Evolutionary conservation across 1,140 invertebrate species (phyloP).

Genomic region (Diachasma alloeum): DNA sequence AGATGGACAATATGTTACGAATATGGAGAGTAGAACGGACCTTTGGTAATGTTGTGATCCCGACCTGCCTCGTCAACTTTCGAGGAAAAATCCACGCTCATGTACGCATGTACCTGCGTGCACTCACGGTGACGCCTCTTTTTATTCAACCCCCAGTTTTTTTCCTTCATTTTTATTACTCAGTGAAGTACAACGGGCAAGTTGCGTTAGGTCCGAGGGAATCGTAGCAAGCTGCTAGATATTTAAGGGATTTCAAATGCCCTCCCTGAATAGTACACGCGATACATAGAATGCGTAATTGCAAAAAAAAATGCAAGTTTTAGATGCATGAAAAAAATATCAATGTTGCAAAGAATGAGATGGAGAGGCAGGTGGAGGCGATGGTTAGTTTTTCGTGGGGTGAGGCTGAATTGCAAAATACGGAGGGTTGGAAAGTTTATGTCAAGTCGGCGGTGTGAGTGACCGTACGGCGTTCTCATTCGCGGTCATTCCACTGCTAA

Average conservation of each 20-base stretch:
- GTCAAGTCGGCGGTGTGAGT: not conserved
- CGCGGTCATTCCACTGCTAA: conserved; percentile 39
- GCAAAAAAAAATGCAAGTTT: not conserved
- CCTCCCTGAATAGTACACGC: not conserved
- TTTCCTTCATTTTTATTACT: not conserved
- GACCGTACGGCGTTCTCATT: conserved; percentile 19
- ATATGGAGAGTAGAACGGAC: not conserved
- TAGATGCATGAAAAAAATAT: not conserved
- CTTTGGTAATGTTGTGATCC: not conserved
- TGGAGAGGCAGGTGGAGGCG: conserved; percentile 12
- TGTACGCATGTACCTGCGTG: not conserved
- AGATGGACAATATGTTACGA: not conserved
- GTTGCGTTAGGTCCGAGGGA: not conserved
- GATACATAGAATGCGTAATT: not conserved
- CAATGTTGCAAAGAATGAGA: not conserved
- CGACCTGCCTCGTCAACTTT: not conserved
- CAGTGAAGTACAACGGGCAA: not conserved
- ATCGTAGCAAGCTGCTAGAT: not conserved
- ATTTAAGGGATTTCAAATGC: not conserved
- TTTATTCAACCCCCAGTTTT: not conserved
- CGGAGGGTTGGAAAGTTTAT: conserved; percentile 28
- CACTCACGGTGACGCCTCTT: not conserved
- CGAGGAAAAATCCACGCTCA: not conserved
- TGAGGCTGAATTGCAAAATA: not conserved
- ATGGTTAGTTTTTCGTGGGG: not conserved